phyloP scores from a whole-genome alignment of 2,888 invertebrate species.

The Nemapogon koenigi region DNA sequence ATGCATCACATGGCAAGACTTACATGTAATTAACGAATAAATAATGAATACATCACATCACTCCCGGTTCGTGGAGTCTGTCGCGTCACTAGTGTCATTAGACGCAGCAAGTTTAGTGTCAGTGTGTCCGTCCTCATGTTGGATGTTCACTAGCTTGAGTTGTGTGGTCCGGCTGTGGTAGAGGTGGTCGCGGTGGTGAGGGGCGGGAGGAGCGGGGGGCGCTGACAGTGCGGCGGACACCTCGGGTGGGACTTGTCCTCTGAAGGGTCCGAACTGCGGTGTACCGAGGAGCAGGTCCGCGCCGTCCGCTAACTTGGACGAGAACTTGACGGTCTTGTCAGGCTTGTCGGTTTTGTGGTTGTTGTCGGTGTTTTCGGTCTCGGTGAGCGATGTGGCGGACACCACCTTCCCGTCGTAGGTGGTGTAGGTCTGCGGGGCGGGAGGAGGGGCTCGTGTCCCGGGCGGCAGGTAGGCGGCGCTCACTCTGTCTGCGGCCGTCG shows the following conservation, averaged over 20 bases:
- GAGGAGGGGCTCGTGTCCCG: constrained; percentile 52
- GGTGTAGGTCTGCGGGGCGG: constrained; percentile 66
- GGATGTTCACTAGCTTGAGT: constrained; percentile 39
- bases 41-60: too few species aligned
- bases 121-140: constrained; percentile 25
- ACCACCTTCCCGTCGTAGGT: constrained; percentile 80
- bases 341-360: too few species aligned
- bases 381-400: constrained; percentile 67
- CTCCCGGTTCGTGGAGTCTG: too few species aligned
- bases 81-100: too few species aligned
- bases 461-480: constrained; percentile 80
- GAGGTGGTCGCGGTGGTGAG: constrained; percentile 14
- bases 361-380: constrained; percentile 50
- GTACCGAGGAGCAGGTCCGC: constrained; percentile 68
- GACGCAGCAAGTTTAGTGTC: too few species aligned
- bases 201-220: constrained; percentile 11
- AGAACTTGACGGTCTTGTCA: constrained; percentile 39
- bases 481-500: constrained; percentile 74
- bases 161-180: constrained; percentile 33
- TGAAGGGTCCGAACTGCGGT: constrained; percentile 78
- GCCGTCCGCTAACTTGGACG: constrained; percentile 45
- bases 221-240: constrained; percentile 19
- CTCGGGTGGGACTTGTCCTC: constrained; percentile 71
- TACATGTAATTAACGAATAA: too few species aligned
- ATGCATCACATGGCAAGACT: too few species aligned